Evolutionary conservation across 1,140 invertebrate species (phyloP).

Genomic region (Pachyrhynchus sulphureomaculatus): DNA sequence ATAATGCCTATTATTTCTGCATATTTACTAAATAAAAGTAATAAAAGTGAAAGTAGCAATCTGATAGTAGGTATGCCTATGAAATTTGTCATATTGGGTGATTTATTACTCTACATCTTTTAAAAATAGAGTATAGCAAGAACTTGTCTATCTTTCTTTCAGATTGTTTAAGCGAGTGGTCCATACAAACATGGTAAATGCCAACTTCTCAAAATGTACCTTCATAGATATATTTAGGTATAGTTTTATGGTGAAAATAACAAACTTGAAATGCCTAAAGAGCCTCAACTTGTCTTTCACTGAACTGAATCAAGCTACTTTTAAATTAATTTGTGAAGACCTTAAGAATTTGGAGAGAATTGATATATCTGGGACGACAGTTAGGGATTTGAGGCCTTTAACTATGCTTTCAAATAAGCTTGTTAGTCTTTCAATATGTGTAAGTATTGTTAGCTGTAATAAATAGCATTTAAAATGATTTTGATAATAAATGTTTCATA

Average conservation of each 20-base stretch:
- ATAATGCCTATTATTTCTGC: too few relatives aligned
- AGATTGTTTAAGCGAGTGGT: conserved; percentile 73
- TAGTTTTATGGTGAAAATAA: conserved; percentile 54
- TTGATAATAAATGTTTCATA: conserved; percentile 3
- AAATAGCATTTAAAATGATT: too few relatives aligned
- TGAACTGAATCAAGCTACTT: conserved; percentile 68
- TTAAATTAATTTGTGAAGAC: conserved; percentile 71
- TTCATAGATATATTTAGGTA: conserved; percentile 61
- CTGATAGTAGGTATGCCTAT: too few relatives aligned
- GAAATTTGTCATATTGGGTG: too few relatives aligned
- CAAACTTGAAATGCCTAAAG: conserved; percentile 62
- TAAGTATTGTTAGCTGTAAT: conserved; percentile 22
- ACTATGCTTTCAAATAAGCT: conserved; percentile 20
- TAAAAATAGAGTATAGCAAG: too few relatives aligned
- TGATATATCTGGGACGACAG: conserved; percentile 70
- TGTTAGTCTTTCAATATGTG: conserved; percentile 37
- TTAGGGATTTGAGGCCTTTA: conserved; percentile 65
- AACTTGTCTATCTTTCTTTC: too few relatives aligned
- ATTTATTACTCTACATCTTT: too few relatives aligned
- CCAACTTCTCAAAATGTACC: conserved; percentile 68
- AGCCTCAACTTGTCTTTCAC: conserved; percentile 72
- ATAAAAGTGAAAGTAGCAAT: too few relatives aligned
- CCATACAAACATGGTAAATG: conserved; percentile 64
- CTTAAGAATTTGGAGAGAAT: conserved; percentile 66
- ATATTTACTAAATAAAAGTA: too few relatives aligned